phyloP scores from a whole-genome alignment of 2,888 invertebrate species.

The Sepiola atlantica region DNA sequence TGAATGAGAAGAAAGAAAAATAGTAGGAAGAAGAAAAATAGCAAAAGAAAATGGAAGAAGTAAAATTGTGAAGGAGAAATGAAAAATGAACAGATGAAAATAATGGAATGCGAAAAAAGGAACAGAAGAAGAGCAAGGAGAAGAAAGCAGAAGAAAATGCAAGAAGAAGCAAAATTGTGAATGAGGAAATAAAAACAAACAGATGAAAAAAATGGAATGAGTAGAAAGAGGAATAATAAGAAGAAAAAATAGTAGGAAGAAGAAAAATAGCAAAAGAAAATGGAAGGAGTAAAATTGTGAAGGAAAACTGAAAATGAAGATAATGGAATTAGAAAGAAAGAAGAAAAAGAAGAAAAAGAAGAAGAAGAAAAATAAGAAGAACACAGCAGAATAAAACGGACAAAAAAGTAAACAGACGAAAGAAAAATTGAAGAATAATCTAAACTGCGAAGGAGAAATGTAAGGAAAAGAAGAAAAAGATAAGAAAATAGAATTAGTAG shows the following conservation, averaged over 20 bases:
- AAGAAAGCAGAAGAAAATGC: no score
- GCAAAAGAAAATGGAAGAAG: background rate
- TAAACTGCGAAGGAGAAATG: no score
- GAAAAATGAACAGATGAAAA: background rate
- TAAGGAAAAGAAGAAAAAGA: no score
- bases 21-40: background rate
- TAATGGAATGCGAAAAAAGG: background rate
- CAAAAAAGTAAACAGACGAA: no score
- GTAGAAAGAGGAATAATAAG: background rate
- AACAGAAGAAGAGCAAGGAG: no score
- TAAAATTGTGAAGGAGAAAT: background rate
- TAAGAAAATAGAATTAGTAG: no score
- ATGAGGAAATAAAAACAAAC: background rate
- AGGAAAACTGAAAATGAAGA: background rate
- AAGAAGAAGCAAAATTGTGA: no score
- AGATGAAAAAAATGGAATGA: background rate
- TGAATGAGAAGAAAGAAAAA: background rate
- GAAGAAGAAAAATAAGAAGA: background rate
- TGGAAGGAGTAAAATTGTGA: no score
- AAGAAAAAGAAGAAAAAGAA: background rate
- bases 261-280: background rate
- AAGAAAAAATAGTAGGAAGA: no score
- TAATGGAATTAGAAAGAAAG: background rate
- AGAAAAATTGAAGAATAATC: no score
- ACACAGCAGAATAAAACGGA: no score